A percentile compares a stretch with the other conserved stretches of the same genome.
These are phyloP conservation scores for Bombus sibiricus DNA, from an alignment of 1,140 invertebrate genomes.

Conservation along the genomic window DNA sequence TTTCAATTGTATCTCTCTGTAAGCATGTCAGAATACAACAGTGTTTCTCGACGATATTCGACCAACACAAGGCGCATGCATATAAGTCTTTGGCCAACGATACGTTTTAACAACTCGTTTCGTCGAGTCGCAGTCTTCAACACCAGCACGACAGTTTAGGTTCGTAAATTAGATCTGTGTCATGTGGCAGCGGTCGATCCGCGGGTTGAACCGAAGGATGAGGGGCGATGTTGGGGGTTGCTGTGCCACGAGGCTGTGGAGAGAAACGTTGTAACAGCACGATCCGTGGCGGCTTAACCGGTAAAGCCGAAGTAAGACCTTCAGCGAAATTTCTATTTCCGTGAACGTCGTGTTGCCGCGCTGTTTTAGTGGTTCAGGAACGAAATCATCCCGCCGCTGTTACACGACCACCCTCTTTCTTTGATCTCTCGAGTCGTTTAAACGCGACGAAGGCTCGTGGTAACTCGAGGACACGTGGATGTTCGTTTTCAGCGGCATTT, in stretches of 20 bases:
- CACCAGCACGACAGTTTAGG: background rate
- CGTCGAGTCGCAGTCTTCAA: too few species aligned
- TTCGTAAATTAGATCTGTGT: constrained; percentile 72
- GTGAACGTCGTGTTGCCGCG: constrained; percentile 57
- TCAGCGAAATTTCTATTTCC: constrained; percentile 71
- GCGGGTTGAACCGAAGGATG: background rate
- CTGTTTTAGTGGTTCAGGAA: constrained; percentile 8
- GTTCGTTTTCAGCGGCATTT: too few species aligned
- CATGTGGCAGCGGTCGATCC: constrained; percentile 63
- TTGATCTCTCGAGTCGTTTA: too few species aligned
- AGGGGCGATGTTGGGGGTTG: background rate
- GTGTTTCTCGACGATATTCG: too few species aligned
- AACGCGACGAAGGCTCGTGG: too few species aligned
- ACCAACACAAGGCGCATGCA: too few species aligned
- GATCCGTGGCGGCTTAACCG: constrained; percentile 71
- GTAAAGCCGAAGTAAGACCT: constrained; percentile 74
- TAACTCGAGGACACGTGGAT: too few species aligned
- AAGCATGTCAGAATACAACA: too few species aligned
- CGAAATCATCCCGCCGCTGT: background rate
- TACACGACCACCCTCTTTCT: background rate
- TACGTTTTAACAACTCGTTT: too few species aligned
- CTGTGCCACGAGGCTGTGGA: background rate
- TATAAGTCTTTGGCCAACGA: accelerated
- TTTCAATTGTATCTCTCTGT: too few species aligned
- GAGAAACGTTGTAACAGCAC: constrained; percentile 64